Conservation (phyloP, 2,113 vertebrate genomes). For the Equus quagga region DNA sequence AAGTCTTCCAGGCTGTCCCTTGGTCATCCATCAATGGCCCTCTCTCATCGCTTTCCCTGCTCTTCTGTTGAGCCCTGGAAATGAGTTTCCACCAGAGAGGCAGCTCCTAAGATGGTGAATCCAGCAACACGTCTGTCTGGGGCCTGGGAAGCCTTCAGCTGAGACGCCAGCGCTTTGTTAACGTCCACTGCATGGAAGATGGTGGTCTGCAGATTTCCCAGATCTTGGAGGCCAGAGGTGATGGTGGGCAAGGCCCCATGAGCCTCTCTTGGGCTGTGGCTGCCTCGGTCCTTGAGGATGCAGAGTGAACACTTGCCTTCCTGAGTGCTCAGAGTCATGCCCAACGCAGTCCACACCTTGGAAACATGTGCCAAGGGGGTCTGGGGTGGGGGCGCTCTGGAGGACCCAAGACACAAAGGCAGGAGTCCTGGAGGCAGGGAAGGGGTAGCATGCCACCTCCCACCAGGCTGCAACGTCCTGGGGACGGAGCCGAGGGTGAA, state of each 20-base stretch:
- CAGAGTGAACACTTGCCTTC: not conserved
- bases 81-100: fast-evolving
- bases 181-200: not conserved
- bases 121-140: not conserved
- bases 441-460: fast-evolving
- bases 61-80: fast-evolving
- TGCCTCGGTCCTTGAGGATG: not conserved
- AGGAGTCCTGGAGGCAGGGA: not conserved
- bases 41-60: not conserved
- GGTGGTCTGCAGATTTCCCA: not conserved
- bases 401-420: not conserved
- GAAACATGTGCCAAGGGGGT: not conserved
- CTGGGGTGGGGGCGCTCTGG: fast-evolving
- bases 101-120: fast-evolving
- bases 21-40: fast-evolving
- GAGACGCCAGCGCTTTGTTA: not conserved
- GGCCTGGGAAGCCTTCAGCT: not conserved
- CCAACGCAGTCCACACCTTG: fast-evolving
- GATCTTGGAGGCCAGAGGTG: not conserved
- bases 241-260: fast-evolving
- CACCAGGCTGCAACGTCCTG: fast-evolving
- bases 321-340: not conserved
- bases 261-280: not conserved
- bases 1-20: not conserved
- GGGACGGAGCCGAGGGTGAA: fast-evolving